Base-by-base conservation (phyloP, 1,140 invertebrate species). In the Meloidogyne floridensis region DNA sequence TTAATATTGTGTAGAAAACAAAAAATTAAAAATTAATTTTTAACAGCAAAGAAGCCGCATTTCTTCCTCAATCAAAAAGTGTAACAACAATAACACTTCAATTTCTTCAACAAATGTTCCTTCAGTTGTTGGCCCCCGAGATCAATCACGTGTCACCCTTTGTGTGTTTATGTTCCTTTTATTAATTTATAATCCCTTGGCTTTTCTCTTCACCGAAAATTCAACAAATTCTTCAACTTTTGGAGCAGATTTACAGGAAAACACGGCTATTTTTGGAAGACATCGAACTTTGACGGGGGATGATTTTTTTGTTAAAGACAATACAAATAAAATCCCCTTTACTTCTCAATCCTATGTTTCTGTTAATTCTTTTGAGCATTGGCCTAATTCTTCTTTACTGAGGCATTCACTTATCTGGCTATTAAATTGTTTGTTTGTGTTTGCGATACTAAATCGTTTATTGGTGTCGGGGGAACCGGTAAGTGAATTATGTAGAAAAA, bases 391-490 rank as follows among this genome's bases (percentile, higher is more conserved):
- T 9, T 65, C 78, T 11, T 53, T 84, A 9, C 32, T 76, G 3
- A 54, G 80, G 47, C 84, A 85, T 65, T 56, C 77, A 11, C 69
- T 87, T 54, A 80, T 86, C 32, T 86, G 86, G 85, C 47, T 77
- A 0, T 18, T 86, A 2, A 86, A 86, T 32, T 42, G 72, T 13
- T 15, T 87, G 10, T 81, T 86, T 59, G 86, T 86, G 51, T 78
- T 81, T 54, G 53, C 84, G 69, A 73, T 86, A 15, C 71, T 86
- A 15, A 86, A 75, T 42, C 43, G 80, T 54, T 65, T 86, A 42
- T 51, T 86, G n/a, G 81, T 86, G 3, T 86, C 80, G n/a, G 86
- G 86, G 9, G 85, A 86, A 70, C 85, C 85, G 18, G 85, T 86
- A 65, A n/a, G 59, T n/a, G 3, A 59, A 11, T 11, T 11, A 56